phyloP scores from a whole-genome alignment of 2,888 invertebrate genomes.

The Drosophila paranaensis region DNA sequence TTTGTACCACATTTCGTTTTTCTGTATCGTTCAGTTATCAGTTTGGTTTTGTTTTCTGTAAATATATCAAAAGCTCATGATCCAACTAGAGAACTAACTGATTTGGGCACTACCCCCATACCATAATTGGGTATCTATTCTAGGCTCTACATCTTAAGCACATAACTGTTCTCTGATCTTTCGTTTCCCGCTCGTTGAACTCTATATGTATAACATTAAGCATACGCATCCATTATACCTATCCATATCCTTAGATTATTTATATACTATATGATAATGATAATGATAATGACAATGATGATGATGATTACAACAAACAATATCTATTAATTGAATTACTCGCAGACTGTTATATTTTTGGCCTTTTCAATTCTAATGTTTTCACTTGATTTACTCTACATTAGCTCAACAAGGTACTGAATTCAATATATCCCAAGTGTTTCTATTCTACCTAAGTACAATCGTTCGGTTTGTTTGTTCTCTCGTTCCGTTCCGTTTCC shows the following conservation, averaged over 20 bases:
- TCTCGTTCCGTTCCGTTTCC: conserved; percentile 52
- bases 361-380: conserved; percentile 85
- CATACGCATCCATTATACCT: conserved; percentile 12
- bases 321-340: conserved; percentile 69
- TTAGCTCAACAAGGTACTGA: conserved; percentile 85
- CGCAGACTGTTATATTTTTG: conserved; percentile 86
- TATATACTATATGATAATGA: conserved; percentile 27
- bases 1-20: conserved; percentile 32
- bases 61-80: conserved; percentile 27
- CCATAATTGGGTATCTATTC: conserved; percentile 12
- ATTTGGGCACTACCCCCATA: conserved; percentile 9
- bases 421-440: conserved; percentile 56
- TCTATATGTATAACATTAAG: conserved; percentile 24
- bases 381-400: conserved; percentile 86
- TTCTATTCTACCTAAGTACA: conserved; percentile 38
- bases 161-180: conserved; percentile 27
- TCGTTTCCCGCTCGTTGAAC: conserved; percentile 43
- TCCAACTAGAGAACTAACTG: conserved; percentile 14
- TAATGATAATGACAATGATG: conserved; percentile 44
- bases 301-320: conserved; percentile 55
- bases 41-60: conserved; percentile 37
- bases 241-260: conserved; percentile 17
- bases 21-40: conserved; percentile 28
- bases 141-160: conserved; percentile 25
- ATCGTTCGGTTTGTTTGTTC: conserved; percentile 71